A percentile compares a stretch with the other conserved stretches of the same genome.
These are phyloP conservation scores for Diarsia mendica DNA, from an alignment of 2,888 invertebrate genomes.

Conservation along the genomic window DNA sequence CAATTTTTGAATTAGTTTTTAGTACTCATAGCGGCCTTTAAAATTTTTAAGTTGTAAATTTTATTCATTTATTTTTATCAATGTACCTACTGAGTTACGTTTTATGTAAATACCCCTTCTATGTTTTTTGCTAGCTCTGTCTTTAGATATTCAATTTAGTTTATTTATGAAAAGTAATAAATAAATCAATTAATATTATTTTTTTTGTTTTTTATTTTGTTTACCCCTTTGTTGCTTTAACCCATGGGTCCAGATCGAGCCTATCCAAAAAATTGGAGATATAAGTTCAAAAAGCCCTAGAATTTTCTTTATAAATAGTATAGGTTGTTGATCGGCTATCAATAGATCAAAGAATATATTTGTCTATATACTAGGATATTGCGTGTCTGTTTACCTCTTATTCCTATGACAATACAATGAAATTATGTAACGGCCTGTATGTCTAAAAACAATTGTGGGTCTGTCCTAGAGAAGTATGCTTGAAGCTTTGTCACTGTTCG, in stretches of 20 bases:
- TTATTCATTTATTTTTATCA: slow-evolving; percentile 81
- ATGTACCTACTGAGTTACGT: slow-evolving; percentile 77
- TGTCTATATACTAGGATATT: slow-evolving; percentile 61
- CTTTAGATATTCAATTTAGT: slow-evolving; percentile 87
- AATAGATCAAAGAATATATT: slow-evolving; percentile 57
- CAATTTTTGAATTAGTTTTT: slow-evolving; percentile 74
- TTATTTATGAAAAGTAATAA: slow-evolving; percentile 88
- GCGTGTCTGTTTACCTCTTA: slow-evolving; percentile 76
- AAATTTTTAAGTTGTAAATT: slow-evolving; percentile 87
- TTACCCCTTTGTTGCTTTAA: slow-evolving; percentile 69
- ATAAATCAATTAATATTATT: slow-evolving; percentile 86
- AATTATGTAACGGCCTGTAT: slow-evolving; percentile 66
- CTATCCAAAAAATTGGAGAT: slow-evolving; percentile 65
- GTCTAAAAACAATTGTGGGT: slow-evolving; percentile 52
- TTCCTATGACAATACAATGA: slow-evolving; percentile 82
- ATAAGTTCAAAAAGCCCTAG: slow-evolving; percentile 67
- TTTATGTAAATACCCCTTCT: slow-evolving; percentile 87
- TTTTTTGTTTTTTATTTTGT: slow-evolving; percentile 75
- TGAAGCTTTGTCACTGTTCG: slow-evolving; percentile 52
- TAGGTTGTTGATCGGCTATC: slow-evolving; percentile 40
- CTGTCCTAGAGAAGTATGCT: slow-evolving; percentile 56
- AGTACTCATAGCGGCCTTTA: slow-evolving; percentile 75
- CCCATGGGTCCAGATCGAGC: slow-evolving; percentile 78
- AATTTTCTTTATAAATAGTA: slow-evolving; percentile 53
- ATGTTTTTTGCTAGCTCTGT: slow-evolving; percentile 84